Base-by-base conservation (phyloP, 2,113 vertebrate genomes). In the Tachycineta bicolor region DNA sequence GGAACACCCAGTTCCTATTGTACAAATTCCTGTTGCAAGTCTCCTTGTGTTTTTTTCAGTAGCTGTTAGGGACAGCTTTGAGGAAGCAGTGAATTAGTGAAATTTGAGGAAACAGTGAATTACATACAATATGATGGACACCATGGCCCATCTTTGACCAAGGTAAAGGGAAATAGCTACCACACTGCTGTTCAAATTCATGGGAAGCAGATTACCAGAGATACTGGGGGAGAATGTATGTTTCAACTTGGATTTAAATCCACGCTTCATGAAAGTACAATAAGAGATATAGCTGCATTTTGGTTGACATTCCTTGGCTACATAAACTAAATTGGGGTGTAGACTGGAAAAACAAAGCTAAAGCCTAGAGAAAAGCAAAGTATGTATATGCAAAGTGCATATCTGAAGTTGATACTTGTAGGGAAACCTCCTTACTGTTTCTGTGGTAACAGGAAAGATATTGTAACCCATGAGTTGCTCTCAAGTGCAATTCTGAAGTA, bases 221-320 rank as follows among this genome's bases (percentile, higher is more conserved):
- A n/a, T 50, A 52, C 31, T 59, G 41, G 11, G 23, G 60, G 47
- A 10, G 26, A 60, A 33, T 25, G 12, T 50, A 12, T 0, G 0
- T 70, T 80, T 70, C 29, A 43, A 10, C 60, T 74, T 67, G 37
- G 37, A 33, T 88, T 76, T 80, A 74, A 77, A 55, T 39, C n/a
- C 12, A 4, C 65, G 25, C 18, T 80, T 83, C 81, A 24, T 37
- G 5, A 37, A 75, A 44, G 26, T 56, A n/a, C 2, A 10, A 2
- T 52, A 76, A 37, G 26, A 64, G 17, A 29, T 49, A 79, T 75
- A 37, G 22, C n/a, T 60, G 6, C 39, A 59, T 82, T 78, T 82
- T 78, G 25, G 6, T 84, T 59, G 46, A 70, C 3, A 8, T 49
- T 86, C 18, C 22, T 67, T 59, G 19, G 37, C 22, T 60, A 10